Evolutionary conservation across 2,797 vertebrate genomes (phyloP).

Genomic region (Gallirallus australis): DNA sequence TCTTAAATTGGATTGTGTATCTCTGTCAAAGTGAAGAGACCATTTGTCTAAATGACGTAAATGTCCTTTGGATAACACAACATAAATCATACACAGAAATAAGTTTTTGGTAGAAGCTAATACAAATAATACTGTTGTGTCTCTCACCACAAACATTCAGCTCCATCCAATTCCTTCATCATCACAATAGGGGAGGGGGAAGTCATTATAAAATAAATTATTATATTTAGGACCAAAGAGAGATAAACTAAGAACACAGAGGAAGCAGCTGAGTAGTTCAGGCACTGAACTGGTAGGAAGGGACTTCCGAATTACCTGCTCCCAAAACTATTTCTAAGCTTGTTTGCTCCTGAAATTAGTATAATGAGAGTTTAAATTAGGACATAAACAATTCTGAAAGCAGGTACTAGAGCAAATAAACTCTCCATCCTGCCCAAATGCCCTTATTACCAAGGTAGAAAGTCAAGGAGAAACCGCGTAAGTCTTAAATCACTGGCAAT

Average conservation of each 20-base stretch:
- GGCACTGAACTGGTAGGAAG: not conserved
- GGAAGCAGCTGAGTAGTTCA: not conserved
- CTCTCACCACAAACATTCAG: not conserved
- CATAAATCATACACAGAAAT: not conserved
- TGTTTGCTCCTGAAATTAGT: conserved; percentile 6
- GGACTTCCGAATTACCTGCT: not conserved
- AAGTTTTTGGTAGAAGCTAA: not conserved
- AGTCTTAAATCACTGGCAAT: not conserved
- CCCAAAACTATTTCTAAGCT: not conserved
- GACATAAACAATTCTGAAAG: not conserved
- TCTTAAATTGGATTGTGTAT: not conserved
- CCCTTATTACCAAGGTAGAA: not conserved
- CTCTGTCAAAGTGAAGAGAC: not conserved
- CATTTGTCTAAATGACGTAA: not conserved
- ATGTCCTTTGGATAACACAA: not conserved
- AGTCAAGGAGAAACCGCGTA: not conserved
- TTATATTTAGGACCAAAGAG: not conserved
- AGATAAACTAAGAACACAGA: not conserved
- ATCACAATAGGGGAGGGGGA: rapidly evolving
- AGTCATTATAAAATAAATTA: not conserved
- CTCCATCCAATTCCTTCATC: not conserved
- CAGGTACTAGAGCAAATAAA: not conserved
- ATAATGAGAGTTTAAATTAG: not conserved
- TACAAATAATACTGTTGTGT: not conserved
- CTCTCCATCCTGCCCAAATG: not conserved